These are phyloP conservation scores for Sylvia atricapilla DNA, from an alignment of 2,113 vertebrate species.

Conservation along the genomic window DNA sequence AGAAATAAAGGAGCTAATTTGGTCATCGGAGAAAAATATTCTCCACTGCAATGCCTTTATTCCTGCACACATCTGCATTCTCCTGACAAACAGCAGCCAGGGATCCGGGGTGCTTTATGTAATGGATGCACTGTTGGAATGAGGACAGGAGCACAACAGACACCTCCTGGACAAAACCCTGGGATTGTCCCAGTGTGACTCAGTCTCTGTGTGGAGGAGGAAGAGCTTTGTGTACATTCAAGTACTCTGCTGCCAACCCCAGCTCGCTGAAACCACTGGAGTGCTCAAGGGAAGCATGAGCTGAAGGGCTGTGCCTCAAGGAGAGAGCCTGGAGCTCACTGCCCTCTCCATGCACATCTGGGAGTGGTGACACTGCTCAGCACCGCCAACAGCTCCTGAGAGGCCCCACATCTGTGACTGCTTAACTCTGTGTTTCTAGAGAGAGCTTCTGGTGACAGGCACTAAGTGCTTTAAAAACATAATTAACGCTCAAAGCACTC, in stretches of 20 bases:
- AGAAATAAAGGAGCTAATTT: not conserved
- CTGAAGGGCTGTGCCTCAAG: not conserved
- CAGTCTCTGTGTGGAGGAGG: not conserved
- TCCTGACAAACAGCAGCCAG: not conserved
- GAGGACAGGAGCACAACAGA: not conserved
- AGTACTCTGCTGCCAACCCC: not conserved
- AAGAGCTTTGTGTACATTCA: not conserved
- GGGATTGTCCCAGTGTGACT: not conserved
- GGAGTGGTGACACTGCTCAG: not conserved
- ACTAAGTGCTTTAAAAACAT: constrained; percentile 31
- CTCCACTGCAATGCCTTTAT: not conserved
- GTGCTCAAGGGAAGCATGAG: not conserved
- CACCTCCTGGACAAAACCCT: not conserved
- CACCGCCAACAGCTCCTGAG: not conserved
- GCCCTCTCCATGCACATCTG: not conserved
- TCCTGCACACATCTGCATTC: not conserved
- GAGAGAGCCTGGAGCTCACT: not conserved
- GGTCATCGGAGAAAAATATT: not conserved
- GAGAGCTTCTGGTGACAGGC: constrained; percentile 1
- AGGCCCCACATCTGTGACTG: not conserved
- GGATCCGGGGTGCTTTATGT: not conserved
- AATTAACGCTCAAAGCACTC: constrained; percentile 40
- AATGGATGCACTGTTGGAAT: fast-evolving
- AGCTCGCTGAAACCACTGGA: not conserved
- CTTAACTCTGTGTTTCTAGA: constrained; percentile 1